These are phyloP conservation scores for Pachliopta kotzebuea DNA, from an alignment of 2,888 invertebrate species.

Conservation along the genomic window DNA sequence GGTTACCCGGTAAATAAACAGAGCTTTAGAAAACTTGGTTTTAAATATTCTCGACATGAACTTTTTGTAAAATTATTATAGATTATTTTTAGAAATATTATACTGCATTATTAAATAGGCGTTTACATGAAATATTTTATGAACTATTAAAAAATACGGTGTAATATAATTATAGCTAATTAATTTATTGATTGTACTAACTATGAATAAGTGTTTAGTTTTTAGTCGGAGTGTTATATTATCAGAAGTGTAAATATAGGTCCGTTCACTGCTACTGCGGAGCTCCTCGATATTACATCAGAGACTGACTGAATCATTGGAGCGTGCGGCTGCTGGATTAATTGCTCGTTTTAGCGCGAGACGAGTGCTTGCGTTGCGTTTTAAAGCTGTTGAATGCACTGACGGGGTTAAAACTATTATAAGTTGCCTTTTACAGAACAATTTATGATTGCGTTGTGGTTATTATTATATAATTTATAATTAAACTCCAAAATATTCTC, in stretches of 20 bases:
- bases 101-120: too few relatives aligned
- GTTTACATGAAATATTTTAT: too few relatives aligned
- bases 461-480: neutral
- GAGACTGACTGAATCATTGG: slow-evolving; percentile 49
- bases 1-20: slow-evolving; percentile 12
- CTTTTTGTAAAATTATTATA: neutral
- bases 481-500: neutral
- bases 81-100: too few relatives aligned
- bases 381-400: slow-evolving; percentile 35
- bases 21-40: neutral
- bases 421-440: slow-evolving; percentile 20
- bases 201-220: neutral
- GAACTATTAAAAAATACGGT: too few relatives aligned
- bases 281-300: slow-evolving; percentile 54
- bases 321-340: slow-evolving; percentile 55
- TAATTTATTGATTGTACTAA: neutral
- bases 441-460: neutral
- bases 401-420: slow-evolving; percentile 30
- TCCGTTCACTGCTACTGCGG: slow-evolving; percentile 51
- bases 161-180: too few relatives aligned
- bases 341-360: slow-evolving; percentile 44
- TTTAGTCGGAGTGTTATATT: slow-evolving; percentile 34
- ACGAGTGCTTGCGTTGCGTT: slow-evolving; percentile 35
- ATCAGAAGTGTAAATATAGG: slow-evolving; percentile 73
- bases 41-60: neutral